Conservation (phyloP, 2,113 vertebrate species). For the Scartelaos histophorus region DNA sequence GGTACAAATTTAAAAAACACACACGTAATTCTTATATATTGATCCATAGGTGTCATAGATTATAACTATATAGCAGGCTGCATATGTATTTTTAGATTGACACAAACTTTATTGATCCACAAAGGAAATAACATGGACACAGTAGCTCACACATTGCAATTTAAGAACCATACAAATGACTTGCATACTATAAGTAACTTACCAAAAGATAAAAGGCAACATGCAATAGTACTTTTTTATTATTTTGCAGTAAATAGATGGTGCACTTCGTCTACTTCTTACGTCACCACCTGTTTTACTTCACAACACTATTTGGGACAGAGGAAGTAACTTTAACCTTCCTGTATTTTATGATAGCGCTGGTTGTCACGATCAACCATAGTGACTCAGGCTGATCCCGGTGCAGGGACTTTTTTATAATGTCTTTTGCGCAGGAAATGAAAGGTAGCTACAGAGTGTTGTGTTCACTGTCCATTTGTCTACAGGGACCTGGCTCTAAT, state of each 20-base stretch:
- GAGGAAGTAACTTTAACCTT: constrained; percentile 22
- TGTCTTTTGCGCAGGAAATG: constrained; percentile 16
- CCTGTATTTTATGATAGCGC: constrained; percentile 8
- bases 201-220: not conserved
- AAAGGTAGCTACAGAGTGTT: constrained; percentile 5
- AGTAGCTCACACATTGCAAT: too few species aligned
- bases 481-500: constrained; percentile 8
- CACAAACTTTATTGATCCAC: too few species aligned
- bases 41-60: too few species aligned
- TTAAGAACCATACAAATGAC: not conserved
- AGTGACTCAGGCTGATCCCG: constrained; percentile 4
- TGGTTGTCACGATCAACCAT: constrained; percentile 14
- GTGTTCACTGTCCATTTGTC: constrained; percentile 7
- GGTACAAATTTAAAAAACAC: too few species aligned
- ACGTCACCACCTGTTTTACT: not conserved
- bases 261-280: not conserved
- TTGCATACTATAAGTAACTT: not conserved
- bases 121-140: too few species aligned
- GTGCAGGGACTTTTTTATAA: constrained; percentile 7
- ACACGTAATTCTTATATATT: too few species aligned
- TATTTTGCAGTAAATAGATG: not conserved
- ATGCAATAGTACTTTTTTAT: not conserved
- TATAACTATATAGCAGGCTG: too few species aligned
- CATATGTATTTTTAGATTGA: too few species aligned
- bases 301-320: constrained; percentile 1